Percentiles rank a stretch among this genome's conserved stretches.
phyloP scores from a whole-genome alignment of 2,797 vertebrate genomes.

The Sylvia borin region DNA sequence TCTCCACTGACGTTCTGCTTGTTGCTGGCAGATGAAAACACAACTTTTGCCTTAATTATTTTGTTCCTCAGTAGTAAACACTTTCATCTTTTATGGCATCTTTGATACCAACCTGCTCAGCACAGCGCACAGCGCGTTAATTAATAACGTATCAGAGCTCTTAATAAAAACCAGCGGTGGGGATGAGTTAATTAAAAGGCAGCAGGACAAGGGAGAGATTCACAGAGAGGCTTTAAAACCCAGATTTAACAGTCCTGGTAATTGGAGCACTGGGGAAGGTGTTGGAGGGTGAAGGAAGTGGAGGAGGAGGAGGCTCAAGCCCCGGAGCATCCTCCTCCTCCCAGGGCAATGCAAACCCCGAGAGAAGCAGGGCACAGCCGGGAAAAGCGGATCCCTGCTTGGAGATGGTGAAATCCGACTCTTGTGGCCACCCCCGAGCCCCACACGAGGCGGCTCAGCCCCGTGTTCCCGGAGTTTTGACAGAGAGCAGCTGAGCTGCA shows the following conservation, averaged over 20 bases:
- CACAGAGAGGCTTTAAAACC: background rate
- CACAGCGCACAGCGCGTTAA: background rate
- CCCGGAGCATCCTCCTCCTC: fast-evolving
- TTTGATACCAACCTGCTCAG: background rate
- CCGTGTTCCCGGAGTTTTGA: background rate
- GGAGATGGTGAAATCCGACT: fast-evolving
- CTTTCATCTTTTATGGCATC: slow-evolving; percentile 21
- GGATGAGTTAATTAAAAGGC: slow-evolving; percentile 42
- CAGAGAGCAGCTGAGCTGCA: background rate
- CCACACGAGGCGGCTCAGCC: background rate
- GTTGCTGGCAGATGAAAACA: background rate
- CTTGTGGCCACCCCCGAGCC: background rate
- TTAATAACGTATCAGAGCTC: slow-evolving; percentile 25
- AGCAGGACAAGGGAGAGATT: background rate
- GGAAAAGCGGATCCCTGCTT: fast-evolving
- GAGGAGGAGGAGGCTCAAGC: background rate
- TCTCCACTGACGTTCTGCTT: background rate
- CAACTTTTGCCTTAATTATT: slow-evolving; percentile 16
- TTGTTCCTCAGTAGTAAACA: background rate
- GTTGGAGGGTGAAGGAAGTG: background rate
- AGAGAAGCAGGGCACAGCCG: fast-evolving
- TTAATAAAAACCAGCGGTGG: background rate
- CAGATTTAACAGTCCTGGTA: background rate
- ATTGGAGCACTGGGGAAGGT: background rate
- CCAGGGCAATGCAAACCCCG: background rate